These are phyloP conservation scores for Stenchaetothrips biformis DNA, from an alignment of 2,888 invertebrate genomes.

Conservation along the genomic window DNA sequence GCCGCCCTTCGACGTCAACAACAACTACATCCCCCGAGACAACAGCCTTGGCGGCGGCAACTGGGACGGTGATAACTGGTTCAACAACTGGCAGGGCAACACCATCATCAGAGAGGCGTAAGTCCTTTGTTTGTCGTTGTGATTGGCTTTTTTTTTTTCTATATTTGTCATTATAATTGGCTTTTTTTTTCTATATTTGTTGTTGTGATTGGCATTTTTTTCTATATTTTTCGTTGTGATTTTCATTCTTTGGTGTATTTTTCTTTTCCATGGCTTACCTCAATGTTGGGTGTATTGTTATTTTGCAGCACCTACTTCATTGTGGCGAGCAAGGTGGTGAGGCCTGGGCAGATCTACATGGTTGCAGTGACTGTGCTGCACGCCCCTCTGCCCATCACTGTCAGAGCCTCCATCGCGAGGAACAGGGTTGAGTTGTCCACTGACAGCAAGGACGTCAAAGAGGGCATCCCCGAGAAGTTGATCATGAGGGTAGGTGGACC, in stretches of 20 bases:
- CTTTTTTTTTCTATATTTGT: too few relatives aligned
- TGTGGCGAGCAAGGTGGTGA: constrained; percentile 83
- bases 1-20: constrained; percentile 11
- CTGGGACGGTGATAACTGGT: constrained; percentile 8
- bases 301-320: constrained; percentile 80
- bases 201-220: not conserved
- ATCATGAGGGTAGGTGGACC: constrained; percentile 67
- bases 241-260: not conserved
- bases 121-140: constrained; percentile 38
- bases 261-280: too few relatives aligned
- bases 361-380: constrained; percentile 79
- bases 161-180: too few relatives aligned
- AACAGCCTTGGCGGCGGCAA: not conserved
- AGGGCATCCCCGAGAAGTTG: constrained; percentile 83
- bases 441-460: constrained; percentile 73
- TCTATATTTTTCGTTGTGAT: not conserved
- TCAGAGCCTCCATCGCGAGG: constrained; percentile 82
- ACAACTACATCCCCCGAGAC: not conserved
- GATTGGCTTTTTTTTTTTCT: too few relatives aligned
- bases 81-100: constrained; percentile 34
- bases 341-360: constrained; percentile 86
- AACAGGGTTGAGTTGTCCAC: constrained; percentile 87
- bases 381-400: constrained; percentile 72
- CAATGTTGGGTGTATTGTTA: constrained; percentile 29
- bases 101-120: constrained; percentile 44